phyloP scores from a whole-genome alignment of 2,888 invertebrate genomes.

The Schizaphis graminum region DNA sequence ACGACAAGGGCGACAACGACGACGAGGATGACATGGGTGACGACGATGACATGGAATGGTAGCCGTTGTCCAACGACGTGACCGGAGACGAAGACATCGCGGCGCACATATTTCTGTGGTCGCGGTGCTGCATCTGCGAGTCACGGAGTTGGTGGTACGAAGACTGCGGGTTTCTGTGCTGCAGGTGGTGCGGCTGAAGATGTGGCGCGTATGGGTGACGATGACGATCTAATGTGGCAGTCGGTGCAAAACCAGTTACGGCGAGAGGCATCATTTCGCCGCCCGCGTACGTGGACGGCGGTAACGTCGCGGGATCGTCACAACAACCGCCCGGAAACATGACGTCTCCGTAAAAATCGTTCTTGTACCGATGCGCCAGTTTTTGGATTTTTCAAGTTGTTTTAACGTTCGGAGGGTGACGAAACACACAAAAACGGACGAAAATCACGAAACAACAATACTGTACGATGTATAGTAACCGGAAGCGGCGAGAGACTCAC shows the following conservation, averaged over 20 bases:
- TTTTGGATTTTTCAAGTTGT: neutral
- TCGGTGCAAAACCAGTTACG: conserved; percentile 35
- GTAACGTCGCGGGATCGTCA: neutral
- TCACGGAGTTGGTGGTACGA: neutral
- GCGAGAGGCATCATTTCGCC: neutral
- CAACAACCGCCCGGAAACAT: conserved; percentile 1
- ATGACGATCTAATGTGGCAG: neutral
- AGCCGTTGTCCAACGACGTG: neutral
- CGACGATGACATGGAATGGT: neutral
- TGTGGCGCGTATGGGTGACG: neutral
- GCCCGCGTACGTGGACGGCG: neutral
- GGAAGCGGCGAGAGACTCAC: neutral
- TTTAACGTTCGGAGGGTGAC: neutral
- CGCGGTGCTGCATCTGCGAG: neutral
- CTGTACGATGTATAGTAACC: neutral
- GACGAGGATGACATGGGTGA: neutral
- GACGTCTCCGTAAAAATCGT: neutral
- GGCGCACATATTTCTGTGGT: neutral
- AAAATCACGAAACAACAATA: neutral
- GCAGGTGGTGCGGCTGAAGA: neutral
- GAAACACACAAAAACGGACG: neutral
- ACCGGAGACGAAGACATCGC: neutral
- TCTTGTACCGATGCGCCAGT: neutral
- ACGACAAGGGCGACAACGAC: neutral
- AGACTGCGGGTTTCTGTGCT: neutral